Evolutionary conservation across 2,797 vertebrate species (phyloP), one percentile per base, ranked within the genome.

Genomic region (Glyptemys insculpta): DNA sequence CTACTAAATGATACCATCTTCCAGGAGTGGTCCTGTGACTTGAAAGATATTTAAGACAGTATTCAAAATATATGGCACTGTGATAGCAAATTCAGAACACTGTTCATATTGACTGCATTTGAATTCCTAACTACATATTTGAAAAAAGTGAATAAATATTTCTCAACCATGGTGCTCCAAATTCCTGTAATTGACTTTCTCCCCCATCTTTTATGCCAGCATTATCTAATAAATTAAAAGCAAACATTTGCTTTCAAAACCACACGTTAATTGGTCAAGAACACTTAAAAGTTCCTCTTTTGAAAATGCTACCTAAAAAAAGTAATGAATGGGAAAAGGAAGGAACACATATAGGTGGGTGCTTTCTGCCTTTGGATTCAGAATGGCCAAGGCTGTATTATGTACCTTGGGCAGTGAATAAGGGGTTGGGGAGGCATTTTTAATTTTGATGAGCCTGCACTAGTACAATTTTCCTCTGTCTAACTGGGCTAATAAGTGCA

Each of bases 191-290:
- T 37, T 93, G 8, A 83, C 89, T 80, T 81, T 25, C 25, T 56
- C 19, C 52, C 25, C 49, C 29, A 44, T 44, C 54, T 83, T 49
- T 95, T 79, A 53, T n/a, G 18, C 62, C 50, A 88, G 4, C 2
- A 4, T 52, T 4, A 57, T 6, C 12, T 97, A 88, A 57, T 4
- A 91, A 92, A 91, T 89, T 81, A 68, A 93, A 93, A 90, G 5
- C 29, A 94, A 96, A 92, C 1, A 86, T 95, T 92, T 94, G 6
- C 14, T 84, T 93, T 93, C 52, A 79, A 76, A 96, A 86, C 41
- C 27, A 2, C 16, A 53, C 8, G 65, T 82, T 84, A 79, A 27
- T 62, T 83, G 14, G 2, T 21, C 65, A 56, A 52, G 85, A 23
- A 2, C 16, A 57, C 11, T 91, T 83, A 47, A 56, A 93, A 80